A percentile compares a stretch with the other conserved stretches of the same genome.
Evolutionary conservation across 1,140 invertebrate genomes (phyloP).

Genomic region (Ctenoplectra terminalis): DNA sequence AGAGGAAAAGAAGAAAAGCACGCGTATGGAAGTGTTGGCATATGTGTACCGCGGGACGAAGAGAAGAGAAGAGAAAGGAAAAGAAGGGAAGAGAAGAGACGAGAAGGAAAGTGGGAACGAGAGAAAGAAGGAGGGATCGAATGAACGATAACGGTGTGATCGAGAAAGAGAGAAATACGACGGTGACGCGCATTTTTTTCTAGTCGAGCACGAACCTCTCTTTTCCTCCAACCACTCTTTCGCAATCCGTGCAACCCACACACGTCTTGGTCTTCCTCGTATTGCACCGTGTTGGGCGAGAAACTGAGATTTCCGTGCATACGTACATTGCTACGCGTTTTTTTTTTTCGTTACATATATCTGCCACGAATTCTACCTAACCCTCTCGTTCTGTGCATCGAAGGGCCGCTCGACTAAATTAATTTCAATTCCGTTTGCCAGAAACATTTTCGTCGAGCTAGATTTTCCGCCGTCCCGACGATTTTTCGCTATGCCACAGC

Average conservation of each 20-base stretch:
- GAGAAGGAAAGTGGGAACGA: neutral
- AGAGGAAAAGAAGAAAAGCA: neutral
- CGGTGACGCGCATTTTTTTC: slow-evolving; percentile 59
- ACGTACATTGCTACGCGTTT: slow-evolving; percentile 22
- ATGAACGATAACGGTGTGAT: slow-evolving; percentile 30
- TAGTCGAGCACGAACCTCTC: slow-evolving; percentile 50
- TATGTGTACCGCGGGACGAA: slow-evolving; percentile 20
- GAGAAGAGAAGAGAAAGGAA: neutral
- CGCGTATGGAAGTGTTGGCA: slow-evolving; percentile 28
- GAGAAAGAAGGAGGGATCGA: slow-evolving; percentile 10
- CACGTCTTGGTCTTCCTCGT: slow-evolving; percentile 54
- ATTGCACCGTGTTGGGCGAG: slow-evolving; percentile 29
- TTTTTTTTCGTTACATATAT: neutral
- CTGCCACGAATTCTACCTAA: neutral
- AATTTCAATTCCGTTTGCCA: slow-evolving; percentile 67
- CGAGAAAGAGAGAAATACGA: slow-evolving; percentile 24
- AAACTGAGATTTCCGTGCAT: slow-evolving; percentile 46
- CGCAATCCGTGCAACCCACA: slow-evolving; percentile 58
- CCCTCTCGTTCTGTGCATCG: neutral
- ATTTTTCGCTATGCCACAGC: slow-evolving; percentile 28
- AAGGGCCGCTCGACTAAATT: slow-evolving; percentile 64
- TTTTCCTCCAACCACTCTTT: slow-evolving; percentile 41
- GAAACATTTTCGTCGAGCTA: slow-evolving; percentile 15
- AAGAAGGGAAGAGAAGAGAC: neutral
- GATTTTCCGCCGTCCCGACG: slow-evolving; percentile 1